phyloP scores from a whole-genome alignment of 2,888 invertebrate genomes.

The Habroteleia sp. region DNA sequence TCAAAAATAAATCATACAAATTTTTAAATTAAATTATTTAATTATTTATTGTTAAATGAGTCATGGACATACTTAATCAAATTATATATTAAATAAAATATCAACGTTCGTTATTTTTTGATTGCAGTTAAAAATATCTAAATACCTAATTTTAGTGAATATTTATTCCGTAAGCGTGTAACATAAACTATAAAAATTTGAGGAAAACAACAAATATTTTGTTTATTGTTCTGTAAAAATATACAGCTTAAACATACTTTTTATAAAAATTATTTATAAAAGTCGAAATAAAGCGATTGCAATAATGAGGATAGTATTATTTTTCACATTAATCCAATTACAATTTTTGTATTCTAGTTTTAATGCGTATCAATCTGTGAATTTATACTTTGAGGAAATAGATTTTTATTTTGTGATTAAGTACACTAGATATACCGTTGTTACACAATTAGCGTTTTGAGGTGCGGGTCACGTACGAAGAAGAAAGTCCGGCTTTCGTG shows the following conservation, averaged over 20 bases:
- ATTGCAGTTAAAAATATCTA: constrained; percentile 17
- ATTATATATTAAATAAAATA: background rate
- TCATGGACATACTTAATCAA: background rate
- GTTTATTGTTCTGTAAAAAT: constrained; percentile 51
- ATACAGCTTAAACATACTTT: constrained; percentile 47
- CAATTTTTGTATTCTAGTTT: constrained; percentile 3
- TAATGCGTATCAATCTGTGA: background rate
- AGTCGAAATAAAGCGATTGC: constrained; percentile 42
- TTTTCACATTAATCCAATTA: background rate
- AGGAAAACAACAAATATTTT: constrained; percentile 33
- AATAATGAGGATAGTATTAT: constrained; percentile 5
- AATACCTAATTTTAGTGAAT: constrained; percentile 27
- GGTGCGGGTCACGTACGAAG: constrained; percentile 53
- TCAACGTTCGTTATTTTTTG: constrained; percentile 36
- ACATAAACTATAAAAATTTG: constrained; percentile 29
- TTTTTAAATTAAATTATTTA: constrained; percentile 8
- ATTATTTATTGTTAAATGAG: constrained; percentile 1
- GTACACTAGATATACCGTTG: constrained; percentile 30
- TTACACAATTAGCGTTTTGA: constrained; percentile 48
- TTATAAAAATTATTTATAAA: constrained; percentile 57
- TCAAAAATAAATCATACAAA: background rate
- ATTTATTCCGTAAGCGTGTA: constrained; percentile 57
- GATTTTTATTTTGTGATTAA: constrained; percentile 23
- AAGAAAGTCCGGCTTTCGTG: constrained; percentile 50
- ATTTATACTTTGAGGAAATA: constrained; percentile 9